Evolutionary conservation across 2,888 invertebrate species (phyloP).

Genomic region (Reticulitermes lucifugus): DNA sequence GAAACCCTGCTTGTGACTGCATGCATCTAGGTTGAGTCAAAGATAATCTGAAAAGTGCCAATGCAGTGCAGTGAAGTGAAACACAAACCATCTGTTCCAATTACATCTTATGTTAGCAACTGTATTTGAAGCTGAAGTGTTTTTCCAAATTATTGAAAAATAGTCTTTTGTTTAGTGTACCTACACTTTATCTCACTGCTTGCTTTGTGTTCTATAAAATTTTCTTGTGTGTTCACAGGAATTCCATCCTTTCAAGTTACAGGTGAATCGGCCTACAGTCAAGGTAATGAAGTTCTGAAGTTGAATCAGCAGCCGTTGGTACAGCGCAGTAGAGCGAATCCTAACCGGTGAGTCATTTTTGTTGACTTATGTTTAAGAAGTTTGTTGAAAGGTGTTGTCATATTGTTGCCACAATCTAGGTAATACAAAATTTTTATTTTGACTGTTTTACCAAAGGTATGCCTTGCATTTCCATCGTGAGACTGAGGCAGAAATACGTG

Average conservation of each 20-base stretch:
- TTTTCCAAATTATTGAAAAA: not conserved
- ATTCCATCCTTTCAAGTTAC: not conserved
- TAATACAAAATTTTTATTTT: not conserved
- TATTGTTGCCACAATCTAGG: not conserved
- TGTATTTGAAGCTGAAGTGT: not conserved
- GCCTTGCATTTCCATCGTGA: conserved; percentile 88
- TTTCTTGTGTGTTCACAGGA: not conserved
- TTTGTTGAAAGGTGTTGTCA: not conserved
- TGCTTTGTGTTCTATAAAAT: too few species aligned
- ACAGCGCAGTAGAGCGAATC: conserved; percentile 47
- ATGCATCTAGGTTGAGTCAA: too few species aligned
- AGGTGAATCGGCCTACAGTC: not conserved
- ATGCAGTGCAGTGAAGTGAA: too few species aligned
- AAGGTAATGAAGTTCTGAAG: conserved; percentile 41
- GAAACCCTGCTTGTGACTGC: too few species aligned
- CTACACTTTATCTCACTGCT: too few species aligned
- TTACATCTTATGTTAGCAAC: not conserved
- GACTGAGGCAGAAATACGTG: conserved; percentile 76
- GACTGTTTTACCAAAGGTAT: conserved; percentile 64
- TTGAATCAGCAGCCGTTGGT: conserved; percentile 52
- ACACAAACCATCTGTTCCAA: too few species aligned
- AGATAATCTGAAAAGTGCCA: too few species aligned
- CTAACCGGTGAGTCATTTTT: conserved; percentile 49
- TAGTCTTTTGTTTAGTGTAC: not conserved
- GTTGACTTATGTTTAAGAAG: not conserved